Base-by-base conservation (phyloP, 1,140 invertebrate genomes). In the Neodiprion fabricii region DNA sequence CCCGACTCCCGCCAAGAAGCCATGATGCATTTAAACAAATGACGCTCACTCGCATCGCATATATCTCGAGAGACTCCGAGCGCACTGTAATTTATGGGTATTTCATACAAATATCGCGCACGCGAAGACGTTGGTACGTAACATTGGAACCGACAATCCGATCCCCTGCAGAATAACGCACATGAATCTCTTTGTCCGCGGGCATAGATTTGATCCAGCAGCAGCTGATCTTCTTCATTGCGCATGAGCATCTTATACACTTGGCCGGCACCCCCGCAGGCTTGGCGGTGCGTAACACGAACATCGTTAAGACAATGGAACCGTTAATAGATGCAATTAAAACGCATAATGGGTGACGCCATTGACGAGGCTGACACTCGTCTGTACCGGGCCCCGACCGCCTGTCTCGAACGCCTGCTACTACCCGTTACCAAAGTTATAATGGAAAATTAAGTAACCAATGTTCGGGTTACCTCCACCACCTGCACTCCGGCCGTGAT, bases 261-360 rank as follows among this genome's bases (percentile, higher is more conserved):
- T 61, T 4, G 53, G 53, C 11, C 28, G 28, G 2, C 28, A 40
- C 53, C n/a, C n/a, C 11, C 11, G 53, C 53, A 17, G 53, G n/a
- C 53, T 61, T 14, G n/a, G 53, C 53, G n/a, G 53, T 61, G 53
- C 53, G 53, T 61, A 61, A 61, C 53, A 4, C 75, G 79, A 61
- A 61, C 53, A 17, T 76, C 77, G 77, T 74, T 77, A 75, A 74
- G 75, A 79, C 79, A 80, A 80, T 80, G 75, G 79, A 75, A 78
- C 70, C 76, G 71, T 74, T 83, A 83, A 84, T 83, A 82, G 80
- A 84, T 81, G 81, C 81, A 82, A 83, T 85, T 85, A 85, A 84
- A 83, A 80, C 74, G 74, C 69, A 77, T 83, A 81, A 79, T 79
- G 66, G 72, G 74, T 72, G 67, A 72, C 70, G 78, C 73, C 78